phyloP scores from a whole-genome alignment of 2,113 vertebrate genomes.

The Corythaeola cristata region DNA sequence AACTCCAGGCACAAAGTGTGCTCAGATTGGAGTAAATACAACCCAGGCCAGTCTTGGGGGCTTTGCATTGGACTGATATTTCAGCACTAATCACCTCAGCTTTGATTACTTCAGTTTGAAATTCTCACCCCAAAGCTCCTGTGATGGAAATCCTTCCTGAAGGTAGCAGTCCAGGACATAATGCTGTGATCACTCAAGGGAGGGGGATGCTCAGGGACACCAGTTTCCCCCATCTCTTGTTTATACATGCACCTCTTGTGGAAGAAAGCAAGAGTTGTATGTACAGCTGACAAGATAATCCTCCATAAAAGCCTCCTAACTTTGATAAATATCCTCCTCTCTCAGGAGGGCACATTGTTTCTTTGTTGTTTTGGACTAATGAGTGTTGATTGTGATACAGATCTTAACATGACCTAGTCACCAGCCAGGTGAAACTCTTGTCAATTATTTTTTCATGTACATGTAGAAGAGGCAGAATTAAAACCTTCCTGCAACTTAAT shows the following conservation, averaged over 20 bases:
- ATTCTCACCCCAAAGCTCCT: neutral
- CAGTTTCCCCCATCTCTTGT: neutral
- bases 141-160: neutral
- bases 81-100: neutral
- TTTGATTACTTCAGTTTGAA: neutral
- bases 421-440: neutral
- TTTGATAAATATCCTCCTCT: neutral
- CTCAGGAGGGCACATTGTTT: neutral
- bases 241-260: neutral
- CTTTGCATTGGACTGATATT: neutral
- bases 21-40: neutral
- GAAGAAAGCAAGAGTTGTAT: neutral
- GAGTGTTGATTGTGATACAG: neutral
- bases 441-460: neutral
- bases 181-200: neutral
- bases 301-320: neutral
- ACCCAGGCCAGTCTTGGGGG: neutral
- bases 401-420: neutral
- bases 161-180: neutral
- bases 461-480: neutral
- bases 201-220: neutral
- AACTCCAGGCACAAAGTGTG: neutral
- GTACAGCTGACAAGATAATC: neutral
- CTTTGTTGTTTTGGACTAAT: neutral
- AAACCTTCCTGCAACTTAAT: slow-evolving; percentile 52